Evolutionary conservation across 23 tunicate genomes (phyloP).

Genomic region (Ascidia mentula): DNA sequence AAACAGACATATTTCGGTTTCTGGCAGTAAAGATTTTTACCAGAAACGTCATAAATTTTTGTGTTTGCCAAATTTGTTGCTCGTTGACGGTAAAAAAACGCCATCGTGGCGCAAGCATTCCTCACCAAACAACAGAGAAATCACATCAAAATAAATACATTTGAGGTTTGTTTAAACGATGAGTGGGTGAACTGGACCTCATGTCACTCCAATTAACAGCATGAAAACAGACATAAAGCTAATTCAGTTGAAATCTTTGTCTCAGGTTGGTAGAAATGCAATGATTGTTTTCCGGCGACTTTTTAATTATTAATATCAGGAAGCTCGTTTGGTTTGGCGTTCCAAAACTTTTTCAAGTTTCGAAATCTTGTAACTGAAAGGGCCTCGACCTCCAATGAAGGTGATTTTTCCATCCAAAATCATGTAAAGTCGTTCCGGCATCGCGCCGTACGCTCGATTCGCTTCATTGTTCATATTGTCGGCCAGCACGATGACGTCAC

Average conservation of each 20-base stretch:
- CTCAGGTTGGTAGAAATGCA: background rate
- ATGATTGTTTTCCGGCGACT: background rate
- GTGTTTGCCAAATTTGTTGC: background rate
- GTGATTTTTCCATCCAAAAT: slow-evolving; percentile 7
- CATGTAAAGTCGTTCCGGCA: slow-evolving; percentile 17
- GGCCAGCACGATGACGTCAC: background rate
- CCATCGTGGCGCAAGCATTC: too few species aligned
- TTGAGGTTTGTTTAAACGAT: background rate
- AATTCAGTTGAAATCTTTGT: too few species aligned
- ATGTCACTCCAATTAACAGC: background rate
- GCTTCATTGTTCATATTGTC: background rate
- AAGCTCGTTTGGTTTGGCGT: background rate
- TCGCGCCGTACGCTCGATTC: background rate
- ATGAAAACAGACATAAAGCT: background rate
- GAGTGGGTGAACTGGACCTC: background rate
- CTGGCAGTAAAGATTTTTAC: background rate
- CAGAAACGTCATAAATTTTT: background rate
- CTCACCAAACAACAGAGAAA: too few species aligned
- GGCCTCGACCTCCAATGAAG: slow-evolving; percentile 17
- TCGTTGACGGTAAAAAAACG: too few species aligned
- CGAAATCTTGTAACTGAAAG: background rate
- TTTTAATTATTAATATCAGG: background rate
- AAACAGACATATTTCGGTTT: background rate
- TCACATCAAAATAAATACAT: background rate
- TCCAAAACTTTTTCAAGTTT: background rate